Evolutionary conservation across 2,888 invertebrate genomes (phyloP).

Genomic region (Oscheius sp.): DNA sequence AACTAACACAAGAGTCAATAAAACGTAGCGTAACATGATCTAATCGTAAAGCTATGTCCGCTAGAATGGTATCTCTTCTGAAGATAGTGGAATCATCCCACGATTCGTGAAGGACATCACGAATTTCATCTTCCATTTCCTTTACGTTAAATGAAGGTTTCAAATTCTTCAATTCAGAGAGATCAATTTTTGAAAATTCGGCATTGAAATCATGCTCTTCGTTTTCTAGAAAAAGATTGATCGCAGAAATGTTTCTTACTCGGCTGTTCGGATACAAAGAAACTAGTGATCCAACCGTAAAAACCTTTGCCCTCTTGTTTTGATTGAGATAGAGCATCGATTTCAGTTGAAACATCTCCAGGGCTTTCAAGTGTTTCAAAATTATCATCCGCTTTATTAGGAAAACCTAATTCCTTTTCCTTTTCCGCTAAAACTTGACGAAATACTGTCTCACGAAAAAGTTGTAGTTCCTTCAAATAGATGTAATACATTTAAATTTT

Average conservation of each 20-base stretch:
- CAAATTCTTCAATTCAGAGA: conserved; percentile 26
- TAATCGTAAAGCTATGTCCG: conserved; percentile 65
- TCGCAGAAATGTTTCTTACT: neutral
- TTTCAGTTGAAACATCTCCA: neutral
- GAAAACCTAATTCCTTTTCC: conserved; percentile 49
- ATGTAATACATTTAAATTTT: too few species aligned
- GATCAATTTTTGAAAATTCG: conserved; percentile 25
- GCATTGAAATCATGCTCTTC: conserved; percentile 1
- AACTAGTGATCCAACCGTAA: conserved; percentile 68
- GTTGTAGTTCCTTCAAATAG: conserved; percentile 58
- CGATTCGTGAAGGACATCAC: conserved; percentile 69
- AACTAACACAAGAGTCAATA: conserved; percentile 58
- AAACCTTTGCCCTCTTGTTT: conserved; percentile 50
- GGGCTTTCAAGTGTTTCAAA: conserved; percentile 45
- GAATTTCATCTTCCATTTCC: conserved; percentile 69
- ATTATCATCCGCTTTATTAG: conserved; percentile 23
- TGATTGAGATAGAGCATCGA: conserved; percentile 17
- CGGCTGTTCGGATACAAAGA: conserved; percentile 50
- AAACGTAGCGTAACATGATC: conserved; percentile 68
- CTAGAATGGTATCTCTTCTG: conserved; percentile 68
- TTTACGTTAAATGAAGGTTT: conserved; percentile 19
- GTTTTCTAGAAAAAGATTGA: conserved; percentile 8
- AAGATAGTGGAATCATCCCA: conserved; percentile 73
- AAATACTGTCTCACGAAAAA: conserved; percentile 70
- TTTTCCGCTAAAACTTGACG: conserved; percentile 56